phyloP scores from a whole-genome alignment of 1,140 invertebrate genomes.

The Aphis gossypii region DNA sequence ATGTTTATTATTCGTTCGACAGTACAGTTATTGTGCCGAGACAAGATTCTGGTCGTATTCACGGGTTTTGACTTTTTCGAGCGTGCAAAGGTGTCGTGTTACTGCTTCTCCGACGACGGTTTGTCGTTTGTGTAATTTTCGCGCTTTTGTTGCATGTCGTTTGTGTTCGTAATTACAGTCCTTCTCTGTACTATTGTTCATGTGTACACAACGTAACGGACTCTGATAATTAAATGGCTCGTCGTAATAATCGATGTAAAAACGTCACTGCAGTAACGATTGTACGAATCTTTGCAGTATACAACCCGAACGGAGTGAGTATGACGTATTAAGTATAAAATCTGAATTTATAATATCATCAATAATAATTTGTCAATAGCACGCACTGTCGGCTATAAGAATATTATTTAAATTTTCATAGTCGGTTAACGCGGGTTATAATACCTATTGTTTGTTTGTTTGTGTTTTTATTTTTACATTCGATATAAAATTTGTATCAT shows the following conservation, averaged over 20 bases:
- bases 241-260: not conserved
- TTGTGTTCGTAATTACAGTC: not conserved
- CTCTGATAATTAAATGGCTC: not conserved
- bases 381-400: not conserved
- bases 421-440: too few species aligned
- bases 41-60: not conserved
- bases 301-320: not conserved
- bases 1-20: too few species aligned
- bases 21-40: too few species aligned
- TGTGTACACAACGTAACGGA: not conserved
- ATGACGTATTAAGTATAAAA: not conserved
- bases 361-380: not conserved
- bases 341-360: not conserved
- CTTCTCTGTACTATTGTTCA: not conserved
- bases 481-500: too few species aligned
- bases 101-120: not conserved
- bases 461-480: too few species aligned
- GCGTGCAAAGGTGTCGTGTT: not conserved
- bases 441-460: too few species aligned
- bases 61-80: not conserved
- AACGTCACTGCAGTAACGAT: not conserved
- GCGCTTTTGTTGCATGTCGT: not conserved
- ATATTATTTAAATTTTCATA: not conserved
- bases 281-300: not conserved
- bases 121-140: not conserved